Percentiles rank a stretch among this genome's conserved stretches.
Conservation (phyloP, 2,113 vertebrate genomes). For the Candoia aspera region DNA sequence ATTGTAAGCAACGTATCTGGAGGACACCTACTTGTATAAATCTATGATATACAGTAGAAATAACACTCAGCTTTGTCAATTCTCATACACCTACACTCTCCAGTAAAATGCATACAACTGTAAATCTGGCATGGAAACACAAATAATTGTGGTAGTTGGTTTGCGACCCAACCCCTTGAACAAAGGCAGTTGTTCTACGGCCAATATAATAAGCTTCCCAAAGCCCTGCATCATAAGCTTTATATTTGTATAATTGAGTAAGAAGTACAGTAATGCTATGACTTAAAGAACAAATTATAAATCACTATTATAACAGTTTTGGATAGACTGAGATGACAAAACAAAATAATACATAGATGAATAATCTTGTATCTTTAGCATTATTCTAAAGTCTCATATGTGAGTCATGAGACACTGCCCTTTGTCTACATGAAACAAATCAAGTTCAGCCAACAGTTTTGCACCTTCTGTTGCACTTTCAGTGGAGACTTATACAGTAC, state of each 20-base stretch:
- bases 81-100: neutral
- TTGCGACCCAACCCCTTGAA: neutral
- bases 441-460: neutral
- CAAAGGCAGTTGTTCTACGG: neutral
- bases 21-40: no score
- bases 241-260: neutral
- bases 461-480: neutral
- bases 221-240: neutral
- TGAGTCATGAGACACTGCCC: neutral
- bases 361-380: neutral
- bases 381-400: neutral
- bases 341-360: neutral
- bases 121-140: neutral
- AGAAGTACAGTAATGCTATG: no score
- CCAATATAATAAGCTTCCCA: neutral
- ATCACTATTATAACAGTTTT: neutral
- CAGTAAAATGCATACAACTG: neutral
- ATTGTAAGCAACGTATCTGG: no score
- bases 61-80: neutral
- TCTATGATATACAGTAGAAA: neutral
- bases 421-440: neutral
- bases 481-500: conserved; percentile 63
- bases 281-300: neutral
- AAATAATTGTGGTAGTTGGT: neutral
- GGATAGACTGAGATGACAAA: neutral